phyloP scores from a whole-genome alignment of 2,888 invertebrate species.

The Nomada fabriciana region DNA sequence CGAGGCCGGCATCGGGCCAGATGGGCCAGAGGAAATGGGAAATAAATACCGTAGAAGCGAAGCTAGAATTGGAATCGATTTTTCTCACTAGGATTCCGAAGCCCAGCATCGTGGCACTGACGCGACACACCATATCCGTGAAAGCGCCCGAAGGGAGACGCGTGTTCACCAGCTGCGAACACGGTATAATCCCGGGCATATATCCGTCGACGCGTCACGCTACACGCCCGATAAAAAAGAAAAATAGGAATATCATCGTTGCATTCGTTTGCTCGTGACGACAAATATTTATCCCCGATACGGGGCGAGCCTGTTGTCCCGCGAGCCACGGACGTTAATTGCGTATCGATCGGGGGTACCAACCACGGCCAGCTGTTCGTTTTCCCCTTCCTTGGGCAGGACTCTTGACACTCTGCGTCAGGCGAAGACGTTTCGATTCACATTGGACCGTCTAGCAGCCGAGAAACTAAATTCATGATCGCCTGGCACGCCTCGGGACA shows the following conservation, averaged over 20 bases:
- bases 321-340: constrained; percentile 32
- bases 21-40: too few species aligned
- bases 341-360: constrained; percentile 30
- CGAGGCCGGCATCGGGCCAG: too few species aligned
- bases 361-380: neutral
- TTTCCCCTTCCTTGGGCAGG: neutral
- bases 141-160: neutral
- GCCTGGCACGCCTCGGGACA: too few species aligned
- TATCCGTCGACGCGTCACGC: neutral
- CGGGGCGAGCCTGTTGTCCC: constrained; percentile 16
- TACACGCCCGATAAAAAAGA: too few species aligned
- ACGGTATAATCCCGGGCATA: neutral
- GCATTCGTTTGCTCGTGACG: constrained; percentile 11
- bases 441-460: too few species aligned
- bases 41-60: too few species aligned
- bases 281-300: constrained; percentile 39
- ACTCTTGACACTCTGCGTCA: neutral
- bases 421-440: neutral
- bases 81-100: too few species aligned
- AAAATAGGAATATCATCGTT: constrained; percentile 9
- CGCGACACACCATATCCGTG: too few species aligned
- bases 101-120: too few species aligned
- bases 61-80: too few species aligned
- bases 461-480: too few species aligned
- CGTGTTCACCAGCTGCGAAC: neutral